Evolutionary conservation across 2,113 vertebrate genomes (phyloP).

Genomic region (Megaceryle torquata): DNA sequence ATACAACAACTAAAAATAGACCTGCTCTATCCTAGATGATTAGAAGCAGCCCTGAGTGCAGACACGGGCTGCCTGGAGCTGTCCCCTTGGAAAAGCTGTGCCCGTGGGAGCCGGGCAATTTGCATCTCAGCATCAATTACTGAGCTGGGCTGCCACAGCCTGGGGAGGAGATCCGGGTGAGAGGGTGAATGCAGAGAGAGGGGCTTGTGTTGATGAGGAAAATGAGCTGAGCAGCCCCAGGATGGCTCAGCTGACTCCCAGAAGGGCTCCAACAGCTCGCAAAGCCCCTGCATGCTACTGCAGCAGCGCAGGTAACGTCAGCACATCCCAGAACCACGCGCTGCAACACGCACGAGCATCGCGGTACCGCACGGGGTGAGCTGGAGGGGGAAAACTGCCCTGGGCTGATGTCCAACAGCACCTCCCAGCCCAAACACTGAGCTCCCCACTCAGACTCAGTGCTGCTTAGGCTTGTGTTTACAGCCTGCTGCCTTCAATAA

Average conservation of each 20-base stretch:
- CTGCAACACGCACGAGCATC: fast-evolving
- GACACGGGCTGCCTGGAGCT: background rate
- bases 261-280: background rate
- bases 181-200: background rate
- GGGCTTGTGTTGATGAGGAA: background rate
- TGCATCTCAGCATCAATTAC: background rate
- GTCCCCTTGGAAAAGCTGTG: background rate
- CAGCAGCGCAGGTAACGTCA: background rate
- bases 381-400: background rate
- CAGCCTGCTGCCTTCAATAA: background rate
- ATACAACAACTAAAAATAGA: conserved; percentile 9
- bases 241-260: background rate
- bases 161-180: fast-evolving
- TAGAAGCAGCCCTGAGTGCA: conserved; percentile 22
- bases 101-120: conserved; percentile 6
- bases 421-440: background rate
- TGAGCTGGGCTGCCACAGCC: background rate
- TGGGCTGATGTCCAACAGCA: background rate
- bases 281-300: fast-evolving
- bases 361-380: fast-evolving
- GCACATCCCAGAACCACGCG: background rate
- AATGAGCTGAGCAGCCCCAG: background rate
- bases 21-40: background rate
- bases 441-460: fast-evolving
- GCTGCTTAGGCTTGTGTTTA: background rate